These are phyloP conservation scores for Ochropacha duplaris DNA, from an alignment of 2,888 invertebrate genomes.

Conservation along the genomic window DNA sequence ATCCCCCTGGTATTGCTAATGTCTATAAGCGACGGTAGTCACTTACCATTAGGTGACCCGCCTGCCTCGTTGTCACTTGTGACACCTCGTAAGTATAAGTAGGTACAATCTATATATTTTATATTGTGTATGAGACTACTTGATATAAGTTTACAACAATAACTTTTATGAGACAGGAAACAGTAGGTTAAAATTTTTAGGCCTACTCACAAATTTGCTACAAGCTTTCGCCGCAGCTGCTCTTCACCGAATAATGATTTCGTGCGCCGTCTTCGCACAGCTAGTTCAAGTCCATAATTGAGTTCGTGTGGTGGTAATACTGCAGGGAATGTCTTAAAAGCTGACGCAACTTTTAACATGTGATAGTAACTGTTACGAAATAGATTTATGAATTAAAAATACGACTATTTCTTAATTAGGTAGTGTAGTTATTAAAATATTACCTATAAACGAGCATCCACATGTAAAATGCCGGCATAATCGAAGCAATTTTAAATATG, in stretches of 20 bases:
- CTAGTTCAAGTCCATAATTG: slow-evolving; percentile 71
- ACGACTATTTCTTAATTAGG: neutral
- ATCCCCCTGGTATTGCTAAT: no score
- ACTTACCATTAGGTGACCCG: no score
- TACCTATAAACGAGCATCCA: slow-evolving; percentile 78
- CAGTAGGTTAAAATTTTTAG: no score
- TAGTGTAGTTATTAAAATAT: slow-evolving; percentile 2
- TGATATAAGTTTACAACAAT: no score
- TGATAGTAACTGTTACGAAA: slow-evolving; percentile 59
- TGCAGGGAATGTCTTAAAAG: slow-evolving; percentile 62
- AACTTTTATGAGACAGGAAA: no score
- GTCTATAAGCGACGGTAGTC: no score
- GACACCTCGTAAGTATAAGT: no score
- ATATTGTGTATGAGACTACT: no score
- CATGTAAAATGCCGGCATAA: slow-evolving; percentile 76
- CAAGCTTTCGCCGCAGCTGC: slow-evolving; percentile 62
- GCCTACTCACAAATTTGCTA: slow-evolving; percentile 58
- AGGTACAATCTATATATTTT: no score
- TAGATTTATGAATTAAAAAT: neutral
- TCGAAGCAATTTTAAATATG: slow-evolving; percentile 66
- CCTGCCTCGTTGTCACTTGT: no score
- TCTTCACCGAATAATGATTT: slow-evolving; percentile 72
- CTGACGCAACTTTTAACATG: slow-evolving; percentile 57
- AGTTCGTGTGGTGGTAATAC: slow-evolving; percentile 43
- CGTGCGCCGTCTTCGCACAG: slow-evolving; percentile 71